These are phyloP conservation scores for Drosophila eohydei DNA, from an alignment of 2,888 invertebrate species.

Conservation along the genomic window DNA sequence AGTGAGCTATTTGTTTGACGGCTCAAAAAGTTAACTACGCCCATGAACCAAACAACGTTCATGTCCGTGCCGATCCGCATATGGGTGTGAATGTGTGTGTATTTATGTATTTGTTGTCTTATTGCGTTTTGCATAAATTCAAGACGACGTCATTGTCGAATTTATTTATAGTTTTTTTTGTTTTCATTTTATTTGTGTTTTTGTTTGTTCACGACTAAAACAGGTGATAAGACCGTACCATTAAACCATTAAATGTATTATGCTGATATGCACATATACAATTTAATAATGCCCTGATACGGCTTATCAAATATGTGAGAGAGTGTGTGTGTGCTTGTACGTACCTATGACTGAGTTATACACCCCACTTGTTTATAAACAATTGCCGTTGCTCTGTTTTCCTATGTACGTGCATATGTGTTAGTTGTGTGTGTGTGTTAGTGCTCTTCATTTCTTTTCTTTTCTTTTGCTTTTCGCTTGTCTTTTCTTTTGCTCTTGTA, in stretches of 20 bases:
- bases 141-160: conserved; percentile 37
- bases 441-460: conserved; percentile 1
- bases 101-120: conserved; percentile 23
- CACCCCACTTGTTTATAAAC: conserved; percentile 54
- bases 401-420: neutral
- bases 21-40: conserved; percentile 40
- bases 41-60: conserved; percentile 46
- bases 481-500: conserved; percentile 44
- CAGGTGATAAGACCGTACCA: conserved; percentile 40
- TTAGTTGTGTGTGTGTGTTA: neutral
- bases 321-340: neutral
- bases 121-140: conserved; percentile 62
- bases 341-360: neutral
- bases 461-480: conserved; percentile 1
- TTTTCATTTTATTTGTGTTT: conserved; percentile 3
- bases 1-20: conserved; percentile 34
- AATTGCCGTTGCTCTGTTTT: conserved; percentile 23
- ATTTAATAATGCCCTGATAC: conserved; percentile 19
- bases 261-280: conserved; percentile 12
- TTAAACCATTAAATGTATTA: conserved; percentile 17
- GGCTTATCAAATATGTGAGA: conserved; percentile 34
- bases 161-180: conserved; percentile 25
- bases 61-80: conserved; percentile 32
- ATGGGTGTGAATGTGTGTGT: neutral
- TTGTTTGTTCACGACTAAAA: conserved; percentile 31